These are phyloP conservation scores for Sternotherus odoratus DNA, from an alignment of 2,797 vertebrate species.

Conservation along the genomic window DNA sequence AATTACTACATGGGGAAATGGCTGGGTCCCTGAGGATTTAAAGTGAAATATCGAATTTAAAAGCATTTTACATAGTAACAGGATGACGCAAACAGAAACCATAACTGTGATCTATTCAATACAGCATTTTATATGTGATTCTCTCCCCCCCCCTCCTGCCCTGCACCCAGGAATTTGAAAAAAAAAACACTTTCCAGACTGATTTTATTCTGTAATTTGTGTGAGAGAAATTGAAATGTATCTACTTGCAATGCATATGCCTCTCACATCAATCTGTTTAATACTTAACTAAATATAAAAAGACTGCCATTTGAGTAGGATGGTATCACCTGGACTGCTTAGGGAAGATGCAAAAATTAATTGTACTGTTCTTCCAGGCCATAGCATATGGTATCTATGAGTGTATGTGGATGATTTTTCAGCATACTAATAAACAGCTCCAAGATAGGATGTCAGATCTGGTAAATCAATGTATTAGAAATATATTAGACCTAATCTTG, in stretches of 20 bases:
- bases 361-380: not conserved
- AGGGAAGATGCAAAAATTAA: constrained; percentile 2
- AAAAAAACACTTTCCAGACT: not conserved
- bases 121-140: not conserved
- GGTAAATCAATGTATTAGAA: constrained; percentile 77
- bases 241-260: not conserved
- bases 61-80: constrained; percentile 36
- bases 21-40: constrained; percentile 54
- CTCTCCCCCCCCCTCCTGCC: not conserved
- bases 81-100: constrained; percentile 5
- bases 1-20: constrained; percentile 49
- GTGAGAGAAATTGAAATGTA: constrained; percentile 34
- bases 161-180: not conserved
- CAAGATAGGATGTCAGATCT: constrained; percentile 72
- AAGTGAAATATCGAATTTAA: constrained; percentile 58
- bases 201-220: constrained; percentile 1
- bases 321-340: not conserved
- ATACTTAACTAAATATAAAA: constrained; percentile 58
- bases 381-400: not conserved
- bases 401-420: constrained; percentile 36
- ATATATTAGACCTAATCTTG: constrained; percentile 77
- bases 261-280: constrained; percentile 51
- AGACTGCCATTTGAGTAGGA: constrained; percentile 56
- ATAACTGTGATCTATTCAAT: constrained; percentile 13
- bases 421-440: constrained; percentile 57